A percentile compares a stretch with the other conserved stretches of the same genome.
These are phyloP conservation scores for Apamea anceps DNA, from an alignment of 2,888 invertebrate species.

Conservation along the genomic window DNA sequence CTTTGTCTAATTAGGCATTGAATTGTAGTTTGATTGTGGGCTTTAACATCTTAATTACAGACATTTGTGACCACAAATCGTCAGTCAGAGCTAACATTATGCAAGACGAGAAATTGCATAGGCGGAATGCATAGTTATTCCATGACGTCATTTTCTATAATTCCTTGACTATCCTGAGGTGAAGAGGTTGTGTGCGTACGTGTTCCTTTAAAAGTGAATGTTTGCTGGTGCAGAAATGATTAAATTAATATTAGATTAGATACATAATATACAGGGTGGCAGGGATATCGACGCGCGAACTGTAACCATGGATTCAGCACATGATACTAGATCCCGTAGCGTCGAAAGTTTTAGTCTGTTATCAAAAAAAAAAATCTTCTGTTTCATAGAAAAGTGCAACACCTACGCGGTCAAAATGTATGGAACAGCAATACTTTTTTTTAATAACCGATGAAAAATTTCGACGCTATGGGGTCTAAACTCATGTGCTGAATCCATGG, in stretches of 20 bases:
- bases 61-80: slow-evolving; percentile 30
- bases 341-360: too few relatives aligned
- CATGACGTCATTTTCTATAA: slow-evolving; percentile 54
- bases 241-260: slow-evolving; percentile 12
- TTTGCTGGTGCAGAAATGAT: background rate
- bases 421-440: too few relatives aligned
- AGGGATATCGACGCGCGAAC: too few relatives aligned
- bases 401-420: too few relatives aligned
- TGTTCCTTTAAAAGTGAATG: slow-evolving; percentile 35
- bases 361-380: too few relatives aligned
- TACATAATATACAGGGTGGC: too few relatives aligned
- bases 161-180: slow-evolving; percentile 47
- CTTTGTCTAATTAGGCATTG: slow-evolving; percentile 3
- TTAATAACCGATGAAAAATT: too few relatives aligned
- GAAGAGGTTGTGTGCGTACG: slow-evolving; percentile 52
- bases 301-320: too few relatives aligned
- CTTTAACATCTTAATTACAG: slow-evolving; percentile 33
- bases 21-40: background rate
- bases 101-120: slow-evolving; percentile 47
- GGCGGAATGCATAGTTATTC: slow-evolving; percentile 7
- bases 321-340: too few relatives aligned
- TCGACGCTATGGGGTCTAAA: too few relatives aligned
- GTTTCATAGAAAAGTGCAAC: too few relatives aligned
- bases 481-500: too few relatives aligned
- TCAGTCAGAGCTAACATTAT: slow-evolving; percentile 26